phyloP scores from a whole-genome alignment of 2,888 invertebrate species.

The Pelosia muscerda region DNA sequence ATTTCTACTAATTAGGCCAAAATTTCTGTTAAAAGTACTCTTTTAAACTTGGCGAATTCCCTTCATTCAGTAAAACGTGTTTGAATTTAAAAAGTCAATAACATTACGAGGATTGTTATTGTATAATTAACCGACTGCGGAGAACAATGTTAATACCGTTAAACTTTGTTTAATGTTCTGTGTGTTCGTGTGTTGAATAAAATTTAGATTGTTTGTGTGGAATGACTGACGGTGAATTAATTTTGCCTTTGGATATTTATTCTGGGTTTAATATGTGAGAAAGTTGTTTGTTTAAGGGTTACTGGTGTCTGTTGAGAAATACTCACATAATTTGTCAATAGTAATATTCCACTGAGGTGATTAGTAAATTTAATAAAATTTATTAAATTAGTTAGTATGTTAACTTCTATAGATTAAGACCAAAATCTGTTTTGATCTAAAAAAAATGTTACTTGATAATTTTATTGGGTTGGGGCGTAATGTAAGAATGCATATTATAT shows the following conservation, averaged over 20 bases:
- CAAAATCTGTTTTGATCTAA: no score
- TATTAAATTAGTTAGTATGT: no score
- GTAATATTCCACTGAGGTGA: no score
- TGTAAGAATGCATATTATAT: no score
- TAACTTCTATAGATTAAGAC: no score
- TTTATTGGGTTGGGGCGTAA: no score
- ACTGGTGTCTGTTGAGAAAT: constrained; percentile 2
- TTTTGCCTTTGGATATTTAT: constrained; percentile 32
- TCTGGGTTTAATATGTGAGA: constrained; percentile 15
- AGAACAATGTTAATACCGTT: constrained; percentile 47
- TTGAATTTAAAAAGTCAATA: constrained; percentile 53
- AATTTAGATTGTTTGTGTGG: constrained; percentile 45
- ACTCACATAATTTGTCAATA: no score
- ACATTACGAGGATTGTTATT: constrained; percentile 52
- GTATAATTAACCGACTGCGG: constrained; percentile 52
- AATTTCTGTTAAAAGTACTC: constrained; percentile 27
- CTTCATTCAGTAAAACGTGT: constrained; percentile 36
- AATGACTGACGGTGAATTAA: constrained; percentile 43
- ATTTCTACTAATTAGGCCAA: constrained; percentile 32
- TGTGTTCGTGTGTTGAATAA: constrained; percentile 43
- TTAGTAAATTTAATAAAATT: no score
- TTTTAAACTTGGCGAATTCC: constrained; percentile 31
- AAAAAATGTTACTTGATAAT: no score
- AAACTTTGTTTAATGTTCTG: constrained; percentile 49
- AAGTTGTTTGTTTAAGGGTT: constrained; percentile 7